phyloP scores from a whole-genome alignment of 2,113 vertebrate genomes.

The Pseudopodoces humilis region DNA sequence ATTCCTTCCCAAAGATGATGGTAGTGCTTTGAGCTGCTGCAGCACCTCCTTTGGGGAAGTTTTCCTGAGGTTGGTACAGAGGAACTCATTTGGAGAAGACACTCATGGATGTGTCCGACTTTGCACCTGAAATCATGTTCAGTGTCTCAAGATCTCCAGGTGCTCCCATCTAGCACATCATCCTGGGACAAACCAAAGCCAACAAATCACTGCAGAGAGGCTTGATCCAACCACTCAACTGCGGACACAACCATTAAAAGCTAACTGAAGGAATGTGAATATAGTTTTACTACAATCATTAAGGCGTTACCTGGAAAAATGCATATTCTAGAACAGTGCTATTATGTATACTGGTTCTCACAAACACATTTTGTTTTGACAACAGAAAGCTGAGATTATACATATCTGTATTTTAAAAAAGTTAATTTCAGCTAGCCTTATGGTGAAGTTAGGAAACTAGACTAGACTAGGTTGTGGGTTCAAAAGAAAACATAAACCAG shows the following conservation, averaged over 20 bases:
- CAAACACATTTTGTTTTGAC: neutral
- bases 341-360: neutral
- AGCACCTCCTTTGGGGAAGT: neutral
- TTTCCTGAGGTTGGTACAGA: neutral
- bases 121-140: neutral
- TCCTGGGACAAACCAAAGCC: neutral
- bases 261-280: neutral
- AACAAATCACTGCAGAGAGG: neutral
- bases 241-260: neutral
- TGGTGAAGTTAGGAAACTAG: neutral
- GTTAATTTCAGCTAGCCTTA: neutral
- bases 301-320: neutral
- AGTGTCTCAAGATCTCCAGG: neutral
- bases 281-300: neutral
- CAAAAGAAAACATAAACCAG: constrained; percentile 8
- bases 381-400: constrained; percentile 9
- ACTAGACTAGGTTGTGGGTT: neutral
- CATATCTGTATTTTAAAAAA: neutral
- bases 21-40: neutral
- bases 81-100: neutral
- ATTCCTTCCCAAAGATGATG: neutral
- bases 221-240: neutral
- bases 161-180: neutral
- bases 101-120: neutral
- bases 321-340: neutral